Base-by-base conservation (phyloP, 2,113 vertebrate species). In the Cichladusa arquata region DNA sequence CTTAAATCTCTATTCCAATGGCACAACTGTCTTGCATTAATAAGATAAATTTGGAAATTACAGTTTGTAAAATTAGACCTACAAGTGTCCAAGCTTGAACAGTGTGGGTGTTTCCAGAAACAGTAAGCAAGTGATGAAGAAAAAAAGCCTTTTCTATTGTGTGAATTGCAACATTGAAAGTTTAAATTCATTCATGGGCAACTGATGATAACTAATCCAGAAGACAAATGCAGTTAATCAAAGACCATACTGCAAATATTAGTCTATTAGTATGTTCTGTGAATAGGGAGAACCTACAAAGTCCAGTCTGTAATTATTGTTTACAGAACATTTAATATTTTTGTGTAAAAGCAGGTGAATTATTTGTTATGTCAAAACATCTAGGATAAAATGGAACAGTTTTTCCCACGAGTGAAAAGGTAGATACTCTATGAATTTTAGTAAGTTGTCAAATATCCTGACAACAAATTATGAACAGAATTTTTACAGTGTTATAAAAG, bases 281-380 rank as follows among this genome's bases (percentile, higher is more conserved):
- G 60, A 92, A 50, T 40, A 83, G 4, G 19, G 50, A 29, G 22
- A 85, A 40, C 38, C 48, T 53, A 70, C 19, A 26, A 28, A 53
- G 7, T 36, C 19, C 28, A 82, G 16, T 5, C 25, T 79, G 53
- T 84, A 88, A 81, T 82, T 83, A 48, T 12, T 81, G 44, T 78
- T 94, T 88, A 76, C 69, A 88, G 54, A 91, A 91, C 47, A 94
- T 69, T 85, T 82, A 87, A 6, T 60, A 85, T 92, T 95, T 72
- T 66, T 29, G 38, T n/a, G 16, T 44, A 88, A 81, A 86, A 93
- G 28, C 15, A 91, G 16, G 2, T 28, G 33, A 92, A 91, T 86
- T 96, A 93, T 84, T 81, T 95, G 48, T 72, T 92, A 38, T 81
- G 53, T 77, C 73, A 93, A 87, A 95, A 87, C n/a, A 81, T 33